Percentiles rank a stretch among this genome's conserved stretches.
Conservation (phyloP, 2,888 invertebrate genomes). For the Ischnura elegans region DNA sequence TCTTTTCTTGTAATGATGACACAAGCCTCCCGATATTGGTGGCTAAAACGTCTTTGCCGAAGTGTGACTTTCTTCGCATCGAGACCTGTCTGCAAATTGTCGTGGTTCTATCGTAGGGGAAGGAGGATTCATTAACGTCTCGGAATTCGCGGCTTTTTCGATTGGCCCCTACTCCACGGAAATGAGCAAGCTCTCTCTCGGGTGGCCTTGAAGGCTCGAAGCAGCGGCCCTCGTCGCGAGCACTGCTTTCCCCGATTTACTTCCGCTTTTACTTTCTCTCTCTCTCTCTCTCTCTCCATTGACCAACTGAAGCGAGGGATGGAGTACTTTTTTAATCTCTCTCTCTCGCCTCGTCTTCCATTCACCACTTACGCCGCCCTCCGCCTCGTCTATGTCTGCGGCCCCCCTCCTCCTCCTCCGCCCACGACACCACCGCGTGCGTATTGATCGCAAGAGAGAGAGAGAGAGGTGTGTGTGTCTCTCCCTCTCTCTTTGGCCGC, state of each 20-base stretch:
- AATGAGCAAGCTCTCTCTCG: neutral
- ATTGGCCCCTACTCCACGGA: neutral
- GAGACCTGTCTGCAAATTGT: too few relatives aligned
- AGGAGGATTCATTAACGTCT: too few relatives aligned
- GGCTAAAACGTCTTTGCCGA: too few relatives aligned
- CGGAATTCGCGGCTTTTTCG: neutral
- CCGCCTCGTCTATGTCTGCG: constrained; percentile 38
- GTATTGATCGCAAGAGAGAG: constrained; percentile 48
- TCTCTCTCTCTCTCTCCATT: neutral
- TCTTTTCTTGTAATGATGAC: too few relatives aligned
- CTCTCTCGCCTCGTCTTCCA: neutral
- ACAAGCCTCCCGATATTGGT: too few relatives aligned
- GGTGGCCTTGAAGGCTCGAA: neutral
- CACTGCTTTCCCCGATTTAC: neutral
- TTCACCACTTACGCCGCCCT: neutral
- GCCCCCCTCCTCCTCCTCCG: too few relatives aligned
- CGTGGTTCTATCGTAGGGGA: too few relatives aligned
- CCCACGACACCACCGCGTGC: constrained; percentile 63
- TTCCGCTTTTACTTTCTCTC: neutral
- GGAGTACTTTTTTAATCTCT: neutral
- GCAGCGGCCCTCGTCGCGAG: neutral
- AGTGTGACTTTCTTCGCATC: too few relatives aligned
- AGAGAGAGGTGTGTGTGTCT: neutral
- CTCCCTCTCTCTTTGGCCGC: neutral
- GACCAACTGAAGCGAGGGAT: neutral